These are phyloP conservation scores for Dynastes maya DNA, from an alignment of 2,888 invertebrate genomes.

Conservation along the genomic window DNA sequence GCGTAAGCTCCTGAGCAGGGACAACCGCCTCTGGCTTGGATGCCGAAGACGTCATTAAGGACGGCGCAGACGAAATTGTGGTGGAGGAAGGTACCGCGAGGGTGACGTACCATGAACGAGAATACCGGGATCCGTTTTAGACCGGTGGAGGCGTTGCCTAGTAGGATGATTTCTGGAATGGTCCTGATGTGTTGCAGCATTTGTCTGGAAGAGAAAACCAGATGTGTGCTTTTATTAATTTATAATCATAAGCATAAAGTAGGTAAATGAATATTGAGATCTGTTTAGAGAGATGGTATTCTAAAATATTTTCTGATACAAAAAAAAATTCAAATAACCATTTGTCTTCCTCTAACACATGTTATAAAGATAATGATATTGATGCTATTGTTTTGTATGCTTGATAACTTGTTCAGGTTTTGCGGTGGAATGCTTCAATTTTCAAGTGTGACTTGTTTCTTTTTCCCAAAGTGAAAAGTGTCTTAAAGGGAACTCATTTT, in stretches of 20 bases:
- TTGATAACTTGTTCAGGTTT: too few relatives aligned
- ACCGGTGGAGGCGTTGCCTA: constrained; percentile 81
- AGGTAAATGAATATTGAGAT: too few relatives aligned
- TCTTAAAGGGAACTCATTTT: too few relatives aligned
- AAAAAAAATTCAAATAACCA: too few relatives aligned
- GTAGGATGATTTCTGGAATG: constrained; percentile 84
- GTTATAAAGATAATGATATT: too few relatives aligned
- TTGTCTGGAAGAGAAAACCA: constrained; percentile 74
- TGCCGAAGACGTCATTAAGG: constrained; percentile 92
- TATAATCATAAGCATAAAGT: neutral
- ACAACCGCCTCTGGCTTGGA: constrained; percentile 87
- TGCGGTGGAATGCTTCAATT: too few relatives aligned
- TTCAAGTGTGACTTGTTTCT: too few relatives aligned
- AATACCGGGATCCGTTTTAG: constrained; percentile 85
- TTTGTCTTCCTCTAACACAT: too few relatives aligned
- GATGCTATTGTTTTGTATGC: too few relatives aligned
- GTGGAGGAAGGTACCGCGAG: constrained; percentile 87
- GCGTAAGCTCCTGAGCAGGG: constrained; percentile 90
- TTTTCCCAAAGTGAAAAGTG: too few relatives aligned
- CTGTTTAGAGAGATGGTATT: too few relatives aligned
- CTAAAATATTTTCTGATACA: too few relatives aligned
- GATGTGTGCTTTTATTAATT: neutral
- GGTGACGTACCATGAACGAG: constrained; percentile 89
- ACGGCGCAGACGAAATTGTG: constrained; percentile 91
- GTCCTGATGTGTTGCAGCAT: constrained; percentile 85